Conservation (phyloP, 2,888 invertebrate species). For the Cryptocephalus primarius region DNA sequence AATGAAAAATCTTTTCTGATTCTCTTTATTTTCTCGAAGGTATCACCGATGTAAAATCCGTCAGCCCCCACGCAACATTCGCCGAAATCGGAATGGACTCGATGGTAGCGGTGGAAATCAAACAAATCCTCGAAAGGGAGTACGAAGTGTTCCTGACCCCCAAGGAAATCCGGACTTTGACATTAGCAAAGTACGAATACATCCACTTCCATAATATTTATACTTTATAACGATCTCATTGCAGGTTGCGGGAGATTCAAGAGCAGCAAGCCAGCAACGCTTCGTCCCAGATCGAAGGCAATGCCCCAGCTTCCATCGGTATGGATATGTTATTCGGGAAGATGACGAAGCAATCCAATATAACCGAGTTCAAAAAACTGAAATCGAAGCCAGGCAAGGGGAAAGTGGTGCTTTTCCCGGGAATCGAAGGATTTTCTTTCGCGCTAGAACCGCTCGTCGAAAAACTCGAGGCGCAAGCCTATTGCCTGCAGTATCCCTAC, state of each 20-base stretch:
- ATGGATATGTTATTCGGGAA: conserved; percentile 49
- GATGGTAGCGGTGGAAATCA: conserved; percentile 94
- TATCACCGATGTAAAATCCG: conserved; percentile 49
- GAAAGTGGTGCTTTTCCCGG: conserved; percentile 46
- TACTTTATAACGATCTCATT: not conserved
- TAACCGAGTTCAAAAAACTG: not conserved
- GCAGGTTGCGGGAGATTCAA: conserved; percentile 43
- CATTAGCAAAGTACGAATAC: conserved; percentile 50
- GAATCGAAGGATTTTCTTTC: conserved; percentile 55
- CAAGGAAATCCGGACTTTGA: conserved; percentile 73
- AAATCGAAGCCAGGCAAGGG: not conserved
- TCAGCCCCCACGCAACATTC: conserved; percentile 60
- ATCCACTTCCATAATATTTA: not conserved
- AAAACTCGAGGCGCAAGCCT: conserved; percentile 41
- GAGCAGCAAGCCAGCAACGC: conserved; percentile 33
- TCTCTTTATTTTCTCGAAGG: conserved; percentile 3
- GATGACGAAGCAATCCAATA: conserved; percentile 45
- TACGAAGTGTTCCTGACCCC: conserved; percentile 79
- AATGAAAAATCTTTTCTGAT: no score
- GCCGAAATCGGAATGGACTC: conserved; percentile 95
- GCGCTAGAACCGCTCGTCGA: conserved; percentile 42
- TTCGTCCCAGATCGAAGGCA: conserved; percentile 32
- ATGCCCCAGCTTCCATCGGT: conserved; percentile 26
- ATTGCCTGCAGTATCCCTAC: conserved; percentile 44
- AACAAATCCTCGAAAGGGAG: conserved; percentile 81